These are phyloP conservation scores for Erpornis zantholeuca DNA, from an alignment of 2,113 vertebrate genomes.

Conservation along the genomic window DNA sequence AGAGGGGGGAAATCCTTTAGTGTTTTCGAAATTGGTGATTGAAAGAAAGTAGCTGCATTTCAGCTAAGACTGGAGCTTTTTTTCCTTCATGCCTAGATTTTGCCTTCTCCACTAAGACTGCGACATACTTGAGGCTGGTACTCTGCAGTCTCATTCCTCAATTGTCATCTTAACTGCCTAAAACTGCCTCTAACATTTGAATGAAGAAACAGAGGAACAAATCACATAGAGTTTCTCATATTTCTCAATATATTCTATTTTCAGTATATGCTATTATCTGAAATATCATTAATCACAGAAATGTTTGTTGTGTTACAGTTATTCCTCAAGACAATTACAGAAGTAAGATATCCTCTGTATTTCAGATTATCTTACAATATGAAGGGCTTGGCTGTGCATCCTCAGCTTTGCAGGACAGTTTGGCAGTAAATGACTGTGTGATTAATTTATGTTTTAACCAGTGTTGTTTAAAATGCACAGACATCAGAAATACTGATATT, in stretches of 20 bases:
- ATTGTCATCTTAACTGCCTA: background rate
- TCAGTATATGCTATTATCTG: background rate
- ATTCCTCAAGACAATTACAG: background rate
- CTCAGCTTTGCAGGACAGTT: background rate
- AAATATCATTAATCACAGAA: background rate
- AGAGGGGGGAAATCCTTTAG: background rate
- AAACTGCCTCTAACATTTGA: background rate
- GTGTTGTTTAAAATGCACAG: background rate
- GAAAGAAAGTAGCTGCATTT: background rate
- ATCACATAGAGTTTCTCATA: background rate
- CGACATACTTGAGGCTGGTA: background rate
- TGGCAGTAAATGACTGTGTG: background rate
- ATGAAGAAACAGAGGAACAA: background rate
- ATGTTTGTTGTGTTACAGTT: background rate
- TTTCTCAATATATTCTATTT: background rate
- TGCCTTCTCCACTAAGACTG: background rate
- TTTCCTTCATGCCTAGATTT: background rate
- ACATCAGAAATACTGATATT: background rate
- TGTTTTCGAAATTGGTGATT: background rate
- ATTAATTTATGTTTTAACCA: background rate
- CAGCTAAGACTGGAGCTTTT: background rate
- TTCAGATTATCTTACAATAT: background rate
- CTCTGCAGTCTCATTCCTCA: background rate
- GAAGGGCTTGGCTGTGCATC: background rate
- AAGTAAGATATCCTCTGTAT: background rate